These are phyloP conservation scores for Litocranius walleri DNA, from an alignment of 2,113 vertebrate genomes.

Conservation along the genomic window DNA sequence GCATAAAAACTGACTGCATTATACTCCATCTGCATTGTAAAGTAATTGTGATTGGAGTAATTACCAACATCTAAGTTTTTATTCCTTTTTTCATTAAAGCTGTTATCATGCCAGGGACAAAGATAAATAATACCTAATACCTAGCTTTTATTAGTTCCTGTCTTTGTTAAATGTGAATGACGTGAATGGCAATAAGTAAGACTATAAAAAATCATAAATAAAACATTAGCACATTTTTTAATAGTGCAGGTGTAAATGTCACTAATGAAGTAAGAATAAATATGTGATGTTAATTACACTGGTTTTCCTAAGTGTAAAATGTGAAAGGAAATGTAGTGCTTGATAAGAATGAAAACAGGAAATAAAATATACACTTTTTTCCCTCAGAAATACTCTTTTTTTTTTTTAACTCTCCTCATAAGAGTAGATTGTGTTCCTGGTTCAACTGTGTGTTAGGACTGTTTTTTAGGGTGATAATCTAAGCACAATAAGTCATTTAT, in stretches of 20 bases:
- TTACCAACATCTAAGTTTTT: conserved; percentile 59
- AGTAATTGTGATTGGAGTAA: conserved; percentile 59
- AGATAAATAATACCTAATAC: conserved; percentile 63
- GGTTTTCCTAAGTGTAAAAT: conserved; percentile 37
- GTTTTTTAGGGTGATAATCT: not conserved
- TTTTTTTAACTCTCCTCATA: not conserved
- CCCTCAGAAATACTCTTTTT: not conserved
- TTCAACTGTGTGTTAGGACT: not conserved
- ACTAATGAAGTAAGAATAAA: conserved; percentile 69
- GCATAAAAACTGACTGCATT: conserved; percentile 49
- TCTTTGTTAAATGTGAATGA: conserved; percentile 65
- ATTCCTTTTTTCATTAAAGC: conserved; percentile 57
- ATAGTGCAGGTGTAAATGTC: conserved; percentile 44
- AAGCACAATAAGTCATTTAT: not conserved
- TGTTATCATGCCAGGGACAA: not conserved
- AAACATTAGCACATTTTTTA: conserved; percentile 43
- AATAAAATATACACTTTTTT: not conserved
- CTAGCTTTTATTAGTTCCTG: conserved; percentile 58
- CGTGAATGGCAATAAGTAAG: conserved; percentile 25
- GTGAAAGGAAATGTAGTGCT: not conserved
- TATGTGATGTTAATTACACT: conserved; percentile 57
- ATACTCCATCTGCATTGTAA: conserved; percentile 32
- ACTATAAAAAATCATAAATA: conserved; percentile 57
- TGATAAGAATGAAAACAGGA: conserved; percentile 5
- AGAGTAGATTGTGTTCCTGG: not conserved